A percentile compares a stretch with the other conserved stretches of the same genome.
Conservation (phyloP, 2,113 vertebrate genomes). For the Pangasianodon gigas region DNA sequence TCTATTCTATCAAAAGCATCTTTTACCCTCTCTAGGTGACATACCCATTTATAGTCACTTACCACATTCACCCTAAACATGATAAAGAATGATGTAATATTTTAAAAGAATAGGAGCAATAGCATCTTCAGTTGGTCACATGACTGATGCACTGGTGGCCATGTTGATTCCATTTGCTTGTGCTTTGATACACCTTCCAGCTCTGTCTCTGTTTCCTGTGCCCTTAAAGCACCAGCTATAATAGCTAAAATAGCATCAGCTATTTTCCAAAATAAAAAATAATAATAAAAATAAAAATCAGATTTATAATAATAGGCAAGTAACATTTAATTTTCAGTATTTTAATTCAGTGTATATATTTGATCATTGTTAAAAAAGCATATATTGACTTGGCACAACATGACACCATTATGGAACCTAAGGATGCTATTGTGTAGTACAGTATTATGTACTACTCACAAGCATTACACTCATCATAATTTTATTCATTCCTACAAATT, state of each 20-base stretch:
- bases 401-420: no score
- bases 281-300: background rate
- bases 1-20: background rate
- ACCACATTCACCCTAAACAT: background rate
- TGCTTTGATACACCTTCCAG: background rate
- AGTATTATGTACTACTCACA: no score
- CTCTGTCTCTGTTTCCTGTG: background rate
- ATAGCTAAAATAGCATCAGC: no score
- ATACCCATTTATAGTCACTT: background rate
- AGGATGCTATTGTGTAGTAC: no score
- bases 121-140: background rate
- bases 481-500: no score
- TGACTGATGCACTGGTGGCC: background rate
- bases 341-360: background rate
- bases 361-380: background rate
- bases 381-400: background rate
- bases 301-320: background rate
- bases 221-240: background rate
- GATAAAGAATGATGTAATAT: background rate
- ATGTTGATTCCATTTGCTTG: background rate
- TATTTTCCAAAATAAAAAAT: background rate
- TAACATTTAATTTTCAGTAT: background rate
- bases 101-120: background rate
- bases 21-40: background rate
- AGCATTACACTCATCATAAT: no score